These are phyloP conservation scores for Paguma larvata DNA, from an alignment of 2,797 vertebrate genomes.

Conservation along the genomic window DNA sequence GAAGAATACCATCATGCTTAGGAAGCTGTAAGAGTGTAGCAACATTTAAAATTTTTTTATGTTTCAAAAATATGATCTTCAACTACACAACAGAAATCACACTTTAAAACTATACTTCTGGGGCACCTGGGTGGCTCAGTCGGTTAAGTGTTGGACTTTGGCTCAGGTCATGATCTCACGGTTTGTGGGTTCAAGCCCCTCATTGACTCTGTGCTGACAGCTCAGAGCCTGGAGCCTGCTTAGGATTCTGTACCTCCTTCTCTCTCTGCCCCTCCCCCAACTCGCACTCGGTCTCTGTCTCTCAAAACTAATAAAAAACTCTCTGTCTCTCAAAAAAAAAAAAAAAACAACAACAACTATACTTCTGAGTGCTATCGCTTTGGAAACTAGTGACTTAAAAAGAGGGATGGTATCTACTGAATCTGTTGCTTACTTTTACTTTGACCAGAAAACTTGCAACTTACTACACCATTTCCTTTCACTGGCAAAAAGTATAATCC, in stretches of 20 bases:
- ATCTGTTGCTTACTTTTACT: constrained; percentile 8
- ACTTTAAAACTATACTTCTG: constrained; percentile 28
- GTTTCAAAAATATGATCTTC: constrained; percentile 57
- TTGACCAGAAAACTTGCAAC: neutral
- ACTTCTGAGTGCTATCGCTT: neutral
- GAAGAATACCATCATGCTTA: neutral
- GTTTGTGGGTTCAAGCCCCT: too few species aligned
- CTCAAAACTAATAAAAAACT: too few species aligned
- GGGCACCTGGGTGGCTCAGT: too few species aligned
- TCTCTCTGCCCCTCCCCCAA: too few species aligned
- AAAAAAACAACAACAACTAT: neutral
- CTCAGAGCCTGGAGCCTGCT: too few species aligned
- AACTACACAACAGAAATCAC: constrained; percentile 46
- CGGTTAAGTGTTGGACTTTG: too few species aligned
- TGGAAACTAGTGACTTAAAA: neutral
- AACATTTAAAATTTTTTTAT: constrained; percentile 33
- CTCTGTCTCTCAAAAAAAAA: too few species aligned
- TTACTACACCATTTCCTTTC: constrained; percentile 1
- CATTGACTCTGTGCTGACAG: too few species aligned
- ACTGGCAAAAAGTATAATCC: neutral
- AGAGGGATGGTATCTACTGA: neutral
- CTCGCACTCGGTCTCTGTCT: too few species aligned
- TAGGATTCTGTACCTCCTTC: too few species aligned
- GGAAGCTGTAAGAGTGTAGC: neutral
- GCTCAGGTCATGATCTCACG: too few species aligned